phyloP scores from a whole-genome alignment of 2,797 vertebrate genomes.

The Myotis planiceps region DNA sequence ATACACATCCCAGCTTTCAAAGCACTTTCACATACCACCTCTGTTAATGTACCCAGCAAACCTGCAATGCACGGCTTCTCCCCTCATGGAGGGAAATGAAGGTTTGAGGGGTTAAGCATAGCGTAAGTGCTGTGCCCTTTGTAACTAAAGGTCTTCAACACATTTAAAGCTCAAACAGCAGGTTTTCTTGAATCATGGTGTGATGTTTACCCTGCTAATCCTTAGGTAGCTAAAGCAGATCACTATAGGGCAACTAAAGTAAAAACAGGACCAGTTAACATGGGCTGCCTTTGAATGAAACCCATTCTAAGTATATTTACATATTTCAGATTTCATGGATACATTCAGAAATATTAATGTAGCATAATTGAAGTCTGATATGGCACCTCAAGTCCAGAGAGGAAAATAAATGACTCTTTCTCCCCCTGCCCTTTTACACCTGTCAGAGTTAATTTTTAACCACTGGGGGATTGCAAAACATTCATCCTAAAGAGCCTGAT shows the following conservation, averaged over 20 bases:
- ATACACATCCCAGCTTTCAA: neutral
- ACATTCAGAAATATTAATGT: constrained; percentile 66
- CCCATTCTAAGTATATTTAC: constrained; percentile 59
- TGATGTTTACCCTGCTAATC: neutral
- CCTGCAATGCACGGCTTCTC: neutral
- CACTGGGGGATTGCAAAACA: constrained; percentile 64
- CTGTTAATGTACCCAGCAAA: neutral
- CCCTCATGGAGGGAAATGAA: neutral
- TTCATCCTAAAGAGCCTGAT: constrained; percentile 67
- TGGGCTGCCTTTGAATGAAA: constrained; percentile 45
- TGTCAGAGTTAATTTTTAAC: constrained; percentile 78
- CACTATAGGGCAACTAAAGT: constrained; percentile 18
- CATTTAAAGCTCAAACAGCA: neutral
- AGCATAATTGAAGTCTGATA: constrained; percentile 68
- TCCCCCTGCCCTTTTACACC: constrained; percentile 58
- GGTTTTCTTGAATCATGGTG: constrained; percentile 20
- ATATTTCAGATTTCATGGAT: constrained; percentile 58
- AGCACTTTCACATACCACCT: neutral
- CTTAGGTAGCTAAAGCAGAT: neutral
- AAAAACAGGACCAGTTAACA: constrained; percentile 9
- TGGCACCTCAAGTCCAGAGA: constrained; percentile 54
- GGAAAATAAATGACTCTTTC: constrained; percentile 66
- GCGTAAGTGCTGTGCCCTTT: neutral
- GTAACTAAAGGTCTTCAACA: neutral
- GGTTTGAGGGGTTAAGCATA: neutral